Evolutionary conservation across 1,140 invertebrate species (phyloP).

Genomic region (Orchestia grillus): DNA sequence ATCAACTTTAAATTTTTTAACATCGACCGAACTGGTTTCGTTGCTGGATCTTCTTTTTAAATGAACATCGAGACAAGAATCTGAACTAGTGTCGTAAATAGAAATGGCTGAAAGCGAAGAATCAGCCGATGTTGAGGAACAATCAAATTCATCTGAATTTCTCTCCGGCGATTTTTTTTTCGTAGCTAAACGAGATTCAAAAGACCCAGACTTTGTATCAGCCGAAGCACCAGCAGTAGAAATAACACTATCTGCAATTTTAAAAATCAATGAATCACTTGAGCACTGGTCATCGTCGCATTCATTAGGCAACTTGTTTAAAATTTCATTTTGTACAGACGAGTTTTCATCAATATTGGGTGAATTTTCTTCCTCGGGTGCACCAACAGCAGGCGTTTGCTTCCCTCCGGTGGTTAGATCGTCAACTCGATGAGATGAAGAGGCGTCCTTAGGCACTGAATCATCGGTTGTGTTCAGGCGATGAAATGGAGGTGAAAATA

Average conservation of each 20-base stretch:
- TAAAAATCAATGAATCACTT: not conserved
- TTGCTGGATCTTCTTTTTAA: not conserved
- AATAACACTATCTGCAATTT: not conserved
- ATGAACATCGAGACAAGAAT: not conserved
- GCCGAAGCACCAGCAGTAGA: not conserved
- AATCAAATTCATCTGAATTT: not conserved
- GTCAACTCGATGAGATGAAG: not conserved
- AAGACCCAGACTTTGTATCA: not conserved
- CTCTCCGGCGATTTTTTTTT: not conserved
- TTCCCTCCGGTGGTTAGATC: not conserved
- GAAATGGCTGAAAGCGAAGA: not conserved
- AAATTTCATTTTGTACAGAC: not conserved
- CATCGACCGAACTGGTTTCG: not conserved
- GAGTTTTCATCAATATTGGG: not conserved
- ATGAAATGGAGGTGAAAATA: not conserved
- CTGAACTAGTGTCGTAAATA: not conserved
- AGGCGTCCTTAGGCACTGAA: not conserved
- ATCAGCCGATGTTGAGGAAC: not conserved
- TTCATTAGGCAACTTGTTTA: not conserved
- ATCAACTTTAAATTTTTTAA: not conserved
- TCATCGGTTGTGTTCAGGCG: not conserved
- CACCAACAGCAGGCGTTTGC: not conserved
- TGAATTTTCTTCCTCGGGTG: not conserved
- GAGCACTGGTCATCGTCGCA: not conserved
- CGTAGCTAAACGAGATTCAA: not conserved